Evolutionary conservation across 2,113 vertebrate genomes (phyloP).

Genomic region (Salminus brasiliensis): DNA sequence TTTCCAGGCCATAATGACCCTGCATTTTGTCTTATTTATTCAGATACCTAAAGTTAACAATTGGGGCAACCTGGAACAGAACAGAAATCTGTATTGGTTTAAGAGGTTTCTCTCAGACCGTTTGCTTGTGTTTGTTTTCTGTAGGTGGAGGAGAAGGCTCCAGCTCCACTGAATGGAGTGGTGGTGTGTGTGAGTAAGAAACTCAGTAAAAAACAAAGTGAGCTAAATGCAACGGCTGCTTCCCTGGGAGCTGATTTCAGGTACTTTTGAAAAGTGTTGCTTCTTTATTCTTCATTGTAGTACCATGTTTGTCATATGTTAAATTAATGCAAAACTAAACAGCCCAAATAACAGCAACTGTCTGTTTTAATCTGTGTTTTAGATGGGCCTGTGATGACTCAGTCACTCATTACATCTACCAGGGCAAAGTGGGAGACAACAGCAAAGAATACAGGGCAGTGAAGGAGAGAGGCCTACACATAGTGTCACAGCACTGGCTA

Average conservation of each 20-base stretch:
- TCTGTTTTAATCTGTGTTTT: slow-evolving; percentile 40
- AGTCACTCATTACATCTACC: slow-evolving; percentile 97
- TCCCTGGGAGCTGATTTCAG: slow-evolving; percentile 96
- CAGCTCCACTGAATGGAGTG: slow-evolving; percentile 76
- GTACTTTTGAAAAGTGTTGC: slow-evolving; percentile 64
- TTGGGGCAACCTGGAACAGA: too few relatives aligned
- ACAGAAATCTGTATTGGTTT: too few relatives aligned
- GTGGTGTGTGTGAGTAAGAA: slow-evolving; percentile 95
- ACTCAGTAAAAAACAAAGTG: slow-evolving; percentile 88
- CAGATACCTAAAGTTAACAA: neutral
- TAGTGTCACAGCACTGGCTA: slow-evolving; percentile 95
- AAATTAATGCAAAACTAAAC: too few relatives aligned
- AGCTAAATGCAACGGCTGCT: slow-evolving; percentile 87
- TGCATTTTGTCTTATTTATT: neutral
- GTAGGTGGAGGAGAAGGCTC: slow-evolving; percentile 63
- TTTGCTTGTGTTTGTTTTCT: neutral
- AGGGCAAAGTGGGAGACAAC: slow-evolving; percentile 90
- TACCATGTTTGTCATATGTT: too few relatives aligned
- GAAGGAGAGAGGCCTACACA: slow-evolving; percentile 86
- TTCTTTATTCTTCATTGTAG: neutral
- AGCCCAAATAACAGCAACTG: too few relatives aligned
- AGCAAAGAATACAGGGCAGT: slow-evolving; percentile 89
- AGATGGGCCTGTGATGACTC: slow-evolving; percentile 95
- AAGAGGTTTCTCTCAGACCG: too few relatives aligned
- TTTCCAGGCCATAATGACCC: neutral